phyloP scores from a whole-genome alignment of 2,888 invertebrate species.

The Linyphia triangularis region DNA sequence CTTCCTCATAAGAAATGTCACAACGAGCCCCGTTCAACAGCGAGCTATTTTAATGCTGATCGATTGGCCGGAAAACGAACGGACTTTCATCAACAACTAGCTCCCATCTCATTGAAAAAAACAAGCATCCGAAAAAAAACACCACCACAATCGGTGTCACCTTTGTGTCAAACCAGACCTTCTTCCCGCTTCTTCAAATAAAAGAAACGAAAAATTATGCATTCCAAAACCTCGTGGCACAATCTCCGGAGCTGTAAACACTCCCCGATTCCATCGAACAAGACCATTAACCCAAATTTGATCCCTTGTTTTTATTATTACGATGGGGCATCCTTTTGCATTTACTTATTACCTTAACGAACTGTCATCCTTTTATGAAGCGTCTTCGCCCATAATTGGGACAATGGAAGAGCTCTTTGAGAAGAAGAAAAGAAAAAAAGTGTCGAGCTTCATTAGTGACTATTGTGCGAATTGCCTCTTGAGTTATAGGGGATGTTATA shows the following conservation, averaged over 20 bases:
- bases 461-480: not conserved
- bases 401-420: not conserved
- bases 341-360: constrained; percentile 23
- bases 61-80: not conserved
- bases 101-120: no score
- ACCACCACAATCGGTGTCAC: not conserved
- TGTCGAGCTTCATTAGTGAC: not conserved
- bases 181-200: not conserved
- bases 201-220: not conserved
- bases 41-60: no score
- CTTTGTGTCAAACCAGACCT: not conserved
- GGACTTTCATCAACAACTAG: not conserved
- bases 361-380: constrained; percentile 15
- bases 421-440: not conserved
- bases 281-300: not conserved
- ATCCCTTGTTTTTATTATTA: not conserved
- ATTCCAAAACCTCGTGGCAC: not conserved
- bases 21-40: no score
- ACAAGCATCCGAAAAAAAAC: not conserved
- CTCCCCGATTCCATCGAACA: not conserved
- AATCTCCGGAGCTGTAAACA: not conserved
- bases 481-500: constrained; percentile 3
- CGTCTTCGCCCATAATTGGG: not conserved
- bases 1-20: no score
- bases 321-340: not conserved